Evolutionary conservation across 2,113 vertebrate species (phyloP), one percentile per base, ranked within the genome.

Genomic region (Chloroceryle aenea): DNA sequence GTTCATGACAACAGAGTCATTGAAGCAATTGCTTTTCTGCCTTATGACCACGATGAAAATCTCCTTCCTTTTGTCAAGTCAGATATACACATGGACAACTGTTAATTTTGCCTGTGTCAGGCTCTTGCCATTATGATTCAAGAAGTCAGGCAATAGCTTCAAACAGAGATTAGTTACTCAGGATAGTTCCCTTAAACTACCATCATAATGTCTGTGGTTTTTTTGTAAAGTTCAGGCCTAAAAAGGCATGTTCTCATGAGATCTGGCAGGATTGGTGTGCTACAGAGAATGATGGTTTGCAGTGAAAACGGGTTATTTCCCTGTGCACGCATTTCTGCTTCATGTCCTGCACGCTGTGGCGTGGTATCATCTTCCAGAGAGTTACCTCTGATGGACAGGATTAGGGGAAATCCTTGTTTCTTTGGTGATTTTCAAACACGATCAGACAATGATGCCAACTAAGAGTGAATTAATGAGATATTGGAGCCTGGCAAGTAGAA

Each of bases 381-480:
- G 96, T 98, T 98, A 99, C 98, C 98, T 99, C 99, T 99, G 99
- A 99, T 98, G 98, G 98, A 97, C 93, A 85, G 98, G 99, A 99
- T 99, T 99, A 99, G 98, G 98, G 98, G 97, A 98, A 99, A 99
- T 99, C 99, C 98, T 98, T 98, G 98, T 98, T 98, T 98, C 98
- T 99, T 98, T 98, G 98, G 98, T 98, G 98, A 95, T 98, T 98
- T 99, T 99, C 98, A 98, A 99, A 99, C 98, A 96, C 97, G 90
- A 91, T 95, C 95, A 97, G 98, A 99, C 98, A 99, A 99, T 99
- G 98, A 98, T 98, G 98, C 98, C 97, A 98, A 98, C 98, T 98
- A 97, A 98, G 98, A 98, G 96, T 95, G 97, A 98, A 98, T 98
- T 99, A 99, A 99, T 99, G 99, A 99, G 98, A 97, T 98, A 97